Conservation (phyloP, 2,888 invertebrate species). For the Gymnoscelis rufifasciata region DNA sequence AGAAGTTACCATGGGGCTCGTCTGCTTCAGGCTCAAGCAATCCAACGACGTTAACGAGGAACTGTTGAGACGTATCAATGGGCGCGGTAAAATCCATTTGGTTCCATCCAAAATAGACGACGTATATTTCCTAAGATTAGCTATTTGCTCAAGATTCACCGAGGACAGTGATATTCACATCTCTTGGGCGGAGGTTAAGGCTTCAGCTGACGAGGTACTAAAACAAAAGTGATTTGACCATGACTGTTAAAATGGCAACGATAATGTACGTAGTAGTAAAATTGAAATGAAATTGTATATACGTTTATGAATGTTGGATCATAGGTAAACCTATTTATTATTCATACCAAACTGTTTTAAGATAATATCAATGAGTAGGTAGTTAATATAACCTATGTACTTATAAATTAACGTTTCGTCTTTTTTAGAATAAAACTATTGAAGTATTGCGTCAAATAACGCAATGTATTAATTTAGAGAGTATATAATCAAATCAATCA, state of each 20-base stretch:
- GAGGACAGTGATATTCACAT: slow-evolving; percentile 88
- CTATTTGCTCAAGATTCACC: slow-evolving; percentile 92
- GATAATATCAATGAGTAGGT: no score
- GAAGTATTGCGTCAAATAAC: no score
- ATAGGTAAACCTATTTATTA: no score
- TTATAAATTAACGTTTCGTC: no score
- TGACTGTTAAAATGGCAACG: not conserved
- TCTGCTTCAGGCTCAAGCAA: slow-evolving; percentile 96
- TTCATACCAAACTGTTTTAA: no score
- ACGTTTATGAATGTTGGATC: not conserved
- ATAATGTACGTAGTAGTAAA: not conserved
- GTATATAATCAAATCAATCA: no score
- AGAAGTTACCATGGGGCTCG: slow-evolving; percentile 95
- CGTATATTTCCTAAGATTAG: slow-evolving; percentile 91
- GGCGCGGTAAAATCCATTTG: slow-evolving; percentile 93
- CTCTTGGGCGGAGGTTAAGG: slow-evolving; percentile 92
- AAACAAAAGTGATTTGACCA: slow-evolving; percentile 25
- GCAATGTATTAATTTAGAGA: no score
- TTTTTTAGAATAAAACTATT: no score
- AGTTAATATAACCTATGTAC: no score
- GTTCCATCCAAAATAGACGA: slow-evolving; percentile 94
- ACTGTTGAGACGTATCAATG: slow-evolving; percentile 90
- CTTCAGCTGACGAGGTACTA: slow-evolving; percentile 84
- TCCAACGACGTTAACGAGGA: slow-evolving; percentile 90
- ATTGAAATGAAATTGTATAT: not conserved